Base-by-base conservation (phyloP, 2,888 invertebrate genomes). In the Pammene aurita region DNA sequence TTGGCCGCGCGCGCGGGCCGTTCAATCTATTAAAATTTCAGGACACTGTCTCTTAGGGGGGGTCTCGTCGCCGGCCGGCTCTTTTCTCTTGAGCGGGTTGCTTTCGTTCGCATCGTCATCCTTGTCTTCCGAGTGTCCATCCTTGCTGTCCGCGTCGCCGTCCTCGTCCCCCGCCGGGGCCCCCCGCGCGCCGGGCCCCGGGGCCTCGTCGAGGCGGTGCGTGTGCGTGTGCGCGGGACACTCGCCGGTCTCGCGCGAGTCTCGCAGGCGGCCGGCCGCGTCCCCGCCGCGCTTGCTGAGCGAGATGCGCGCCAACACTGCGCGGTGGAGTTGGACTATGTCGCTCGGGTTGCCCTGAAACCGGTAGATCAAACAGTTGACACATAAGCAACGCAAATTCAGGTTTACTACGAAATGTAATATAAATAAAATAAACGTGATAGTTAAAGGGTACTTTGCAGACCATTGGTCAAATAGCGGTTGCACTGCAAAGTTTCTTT, bases 31-130 rank as follows among this genome's bases (percentile, higher is more conserved):
- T 75, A 84, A 71, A 74, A 84, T 83, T 42, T 89, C 81, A 38
- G 88, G 87, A 78, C 92, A 90, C 82, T 85, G 92, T 89, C 91
- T 87, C 81, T 92, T 92, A 41, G 89, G 85, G n/a, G 88, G 83
- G 0, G 84, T 84, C 71, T 86, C 87, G 35, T 87, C 86, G 14
- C 84, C 85, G 9, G 76, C 78, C 5, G 87, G 84, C 72, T 91
- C 92, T 85, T 84, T 91, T 79, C 87, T 81, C 78, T 89, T 92
- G 72, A 87, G 78, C 38, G 82, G 74, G 78, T 84, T 90, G 64
- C 77, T 69, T 4, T 54, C 34, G n/a, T 54, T 54, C 50, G 50
- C 9, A 10, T 48, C 16, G 16, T 7, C 56, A 77, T 93, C 77
- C 71, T 80, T 74, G 11, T 81, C 81, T 26, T 81, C 76, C 57